phyloP scores from a whole-genome alignment of 2,113 vertebrate species.

The Damaliscus lunatus region DNA sequence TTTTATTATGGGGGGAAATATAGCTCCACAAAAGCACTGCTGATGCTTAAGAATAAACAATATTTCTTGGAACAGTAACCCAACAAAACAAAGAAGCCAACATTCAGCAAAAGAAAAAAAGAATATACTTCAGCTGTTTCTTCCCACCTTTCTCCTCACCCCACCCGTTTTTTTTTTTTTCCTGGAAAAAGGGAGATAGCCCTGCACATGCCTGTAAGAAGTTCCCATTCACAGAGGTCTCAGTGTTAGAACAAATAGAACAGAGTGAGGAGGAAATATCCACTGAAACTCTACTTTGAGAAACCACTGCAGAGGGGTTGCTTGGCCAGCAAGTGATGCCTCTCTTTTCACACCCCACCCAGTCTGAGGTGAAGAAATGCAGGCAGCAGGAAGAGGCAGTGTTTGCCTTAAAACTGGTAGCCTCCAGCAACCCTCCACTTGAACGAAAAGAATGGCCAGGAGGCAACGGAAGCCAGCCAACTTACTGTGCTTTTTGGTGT shows the following conservation, averaged over 20 bases:
- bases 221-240: neutral
- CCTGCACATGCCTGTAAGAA: neutral
- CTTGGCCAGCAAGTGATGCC: neutral
- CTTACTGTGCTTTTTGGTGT: slow-evolving; percentile 96
- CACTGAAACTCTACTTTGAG: neutral
- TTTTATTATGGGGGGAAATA: neutral
- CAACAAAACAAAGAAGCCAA: neutral
- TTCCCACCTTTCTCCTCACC: neutral
- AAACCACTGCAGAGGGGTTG: neutral
- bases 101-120: neutral
- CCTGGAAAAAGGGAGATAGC: neutral
- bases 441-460: neutral
- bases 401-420: neutral
- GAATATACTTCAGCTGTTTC: neutral
- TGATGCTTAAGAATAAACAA: neutral
- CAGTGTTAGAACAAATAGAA: neutral
- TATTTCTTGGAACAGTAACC: neutral
- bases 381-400: neutral
- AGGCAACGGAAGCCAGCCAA: slow-evolving; percentile 31
- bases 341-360: neutral
- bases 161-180: neutral
- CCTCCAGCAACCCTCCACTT: neutral
- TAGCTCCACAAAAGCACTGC: neutral
- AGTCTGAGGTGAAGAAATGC: neutral
- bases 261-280: neutral